Evolutionary conservation across 1,140 invertebrate genomes (phyloP), one percentile per base, ranked within the genome.

Genomic region (Drosophila nebulosa): DNA sequence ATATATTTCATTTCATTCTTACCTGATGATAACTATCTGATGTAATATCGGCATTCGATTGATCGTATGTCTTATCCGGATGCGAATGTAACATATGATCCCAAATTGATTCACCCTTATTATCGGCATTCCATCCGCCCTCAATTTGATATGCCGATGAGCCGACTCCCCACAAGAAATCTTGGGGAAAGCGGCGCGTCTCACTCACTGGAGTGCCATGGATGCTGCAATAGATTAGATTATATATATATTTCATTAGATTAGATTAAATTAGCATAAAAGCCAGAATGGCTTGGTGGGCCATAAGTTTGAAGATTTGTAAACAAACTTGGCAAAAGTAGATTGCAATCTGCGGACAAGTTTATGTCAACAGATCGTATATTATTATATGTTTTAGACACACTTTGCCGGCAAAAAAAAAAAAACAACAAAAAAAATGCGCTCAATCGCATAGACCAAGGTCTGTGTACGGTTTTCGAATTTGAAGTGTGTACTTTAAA

Each of bases 41-140:
- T 1, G 93, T 89, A 3, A 93, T 91, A 64, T 94, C 93, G 0
- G 92, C 94, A 77, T 93, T 95, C 0, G 91, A 91, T 16, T 92
- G 74, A 83, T 95, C 94, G 58, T 69, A 79, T 24, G 95, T 93
- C 18, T 90, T 92, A 18, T 91, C 90, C 4, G 93, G 92, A 53
- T 86, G 67, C 0, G 62, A 81, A 60, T 93, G 93, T 3, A 92
- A 92, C 3, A 92, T 71, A 58, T 88, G 78, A 78, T 94, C 93
- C 93, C 93, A 94, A 64, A 94, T 94, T 7, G 92, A 93, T 72
- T 91, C 90, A 9, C 92, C 91, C 86, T 94, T 94, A 6, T 94
- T 94, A 88, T 94, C 93, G 73, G 85, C 92, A 90, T 95, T 93
- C 95, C 95, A 96, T n/a, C 90, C 94, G 39, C 95, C 95, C 92